Base-by-base conservation (phyloP, 30 jellyfish, hydroid and myxozoan genomes). In the Aurelia coerulea region DNA sequence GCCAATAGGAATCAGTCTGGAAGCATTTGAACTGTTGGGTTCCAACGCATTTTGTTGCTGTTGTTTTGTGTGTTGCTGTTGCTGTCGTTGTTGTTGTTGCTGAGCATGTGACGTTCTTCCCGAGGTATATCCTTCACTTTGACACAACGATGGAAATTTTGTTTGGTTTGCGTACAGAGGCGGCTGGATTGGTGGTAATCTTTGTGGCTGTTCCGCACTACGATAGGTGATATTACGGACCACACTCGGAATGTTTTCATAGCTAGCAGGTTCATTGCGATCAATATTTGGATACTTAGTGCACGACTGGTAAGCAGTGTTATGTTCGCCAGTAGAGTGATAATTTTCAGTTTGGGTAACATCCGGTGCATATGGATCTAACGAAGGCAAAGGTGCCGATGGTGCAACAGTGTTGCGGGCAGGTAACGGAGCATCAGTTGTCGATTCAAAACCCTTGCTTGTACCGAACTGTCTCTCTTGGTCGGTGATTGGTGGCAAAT, bases 401-500 rank as follows among this genome's bases (percentile, higher is more conserved):
- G 70, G 35, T 60, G 31, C 8, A 23, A 60, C 70, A 17, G 35
- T 60, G 35, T 23, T 60, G 10, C 70, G 70, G 35, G 70, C 35
- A 17, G 70, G 70, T 60, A 60, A 15, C 2, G 56, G 56, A 23
- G 0, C 31, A 17, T 60, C 70, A n/a, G 14, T 17, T 4, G 35
- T 13, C 31, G 70, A 60, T 9, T 60, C 13, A 32, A 70, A 35
- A 10, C 15, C 37, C 16, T 35, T 6, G 10, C 1, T 70, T 51
- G 80, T 8, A 54, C 29, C 23, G 5, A 42, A 54, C 32, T 2
- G 56, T 37, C 8, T 73, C 8, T 5, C 59, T 4, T 5, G 41
- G 19, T 58, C 76, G 56, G 15, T 46, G 81, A 50, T 37, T 17
- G 74, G 87, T 0, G 86, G 84, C 1, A 72, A 79, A 23, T 79